These are phyloP conservation scores for Drosophila bipectinata DNA, from an alignment of 1,140 invertebrate genomes.

Conservation along the genomic window DNA sequence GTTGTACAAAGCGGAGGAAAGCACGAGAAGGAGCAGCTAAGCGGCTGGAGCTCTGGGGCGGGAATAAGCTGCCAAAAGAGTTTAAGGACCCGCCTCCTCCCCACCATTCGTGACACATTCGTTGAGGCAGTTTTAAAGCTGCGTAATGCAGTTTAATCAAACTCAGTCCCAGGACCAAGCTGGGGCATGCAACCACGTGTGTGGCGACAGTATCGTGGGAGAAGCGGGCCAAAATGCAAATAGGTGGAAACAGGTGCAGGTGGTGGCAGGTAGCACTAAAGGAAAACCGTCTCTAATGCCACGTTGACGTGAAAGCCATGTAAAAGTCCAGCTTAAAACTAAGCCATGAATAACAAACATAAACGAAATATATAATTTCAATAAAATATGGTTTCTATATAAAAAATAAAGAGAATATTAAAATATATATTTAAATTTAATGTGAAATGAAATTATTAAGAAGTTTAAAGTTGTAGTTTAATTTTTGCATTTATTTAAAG, in stretches of 20 bases:
- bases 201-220: neutral
- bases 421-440: too few species aligned
- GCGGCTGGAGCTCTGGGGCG: neutral
- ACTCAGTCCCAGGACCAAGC: conserved; percentile 6
- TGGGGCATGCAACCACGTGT: conserved; percentile 34
- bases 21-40: neutral
- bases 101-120: conserved; percentile 49
- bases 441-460: too few species aligned
- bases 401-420: neutral
- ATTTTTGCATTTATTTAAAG: too few species aligned
- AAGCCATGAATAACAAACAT: conserved; percentile 6
- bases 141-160: conserved; percentile 60
- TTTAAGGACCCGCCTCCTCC: neutral
- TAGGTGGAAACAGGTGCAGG: conserved; percentile 48
- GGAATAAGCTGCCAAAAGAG: neutral
- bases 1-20: conserved; percentile 11
- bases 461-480: too few species aligned
- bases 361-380: neutral
- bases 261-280: conserved; percentile 5
- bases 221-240: conserved; percentile 44
- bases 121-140: conserved; percentile 24
- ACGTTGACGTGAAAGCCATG: neutral
- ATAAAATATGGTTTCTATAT: neutral
- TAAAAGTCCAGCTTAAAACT: neutral
- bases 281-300: conserved; percentile 35